Conservation (phyloP, 2,888 invertebrate species). For the Pandemis corylana region DNA sequence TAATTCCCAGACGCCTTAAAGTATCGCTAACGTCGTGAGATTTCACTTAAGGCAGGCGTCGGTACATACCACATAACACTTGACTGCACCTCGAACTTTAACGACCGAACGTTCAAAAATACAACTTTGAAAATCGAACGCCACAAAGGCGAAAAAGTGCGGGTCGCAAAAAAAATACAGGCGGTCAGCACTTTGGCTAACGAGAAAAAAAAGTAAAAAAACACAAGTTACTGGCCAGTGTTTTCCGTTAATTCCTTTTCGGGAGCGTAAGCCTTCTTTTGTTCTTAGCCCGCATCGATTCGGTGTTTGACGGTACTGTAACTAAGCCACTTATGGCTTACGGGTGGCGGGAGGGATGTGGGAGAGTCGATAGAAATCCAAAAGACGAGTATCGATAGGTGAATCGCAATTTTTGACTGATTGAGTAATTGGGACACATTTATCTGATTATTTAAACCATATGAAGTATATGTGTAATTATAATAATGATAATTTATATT, state of each 20-base stretch:
- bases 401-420: background rate
- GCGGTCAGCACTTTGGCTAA: slow-evolving; percentile 40
- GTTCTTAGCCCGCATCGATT: slow-evolving; percentile 47
- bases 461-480: no score
- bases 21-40: no score
- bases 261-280: slow-evolving; percentile 47
- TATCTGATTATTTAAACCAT: no score
- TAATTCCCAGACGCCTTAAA: no score
- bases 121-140: slow-evolving; percentile 19
- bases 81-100: slow-evolving; percentile 15
- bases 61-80: background rate
- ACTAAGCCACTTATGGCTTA: slow-evolving; percentile 49
- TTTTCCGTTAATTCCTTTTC: slow-evolving; percentile 44
- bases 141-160: slow-evolving; percentile 22
- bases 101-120: background rate
- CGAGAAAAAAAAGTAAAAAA: slow-evolving; percentile 34
- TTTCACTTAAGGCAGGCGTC: no score
- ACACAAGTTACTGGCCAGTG: slow-evolving; percentile 36
- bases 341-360: slow-evolving; percentile 36
- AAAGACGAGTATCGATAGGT: background rate
- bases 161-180: slow-evolving; percentile 28
- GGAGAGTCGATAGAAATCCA: slow-evolving; percentile 9
- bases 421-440: no score
- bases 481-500: no score
- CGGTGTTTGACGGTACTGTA: slow-evolving; percentile 46